A percentile compares a stretch with the other conserved stretches of the same genome.
phyloP scores from a whole-genome alignment of 2,888 invertebrate genomes.

The Apamea anceps region DNA sequence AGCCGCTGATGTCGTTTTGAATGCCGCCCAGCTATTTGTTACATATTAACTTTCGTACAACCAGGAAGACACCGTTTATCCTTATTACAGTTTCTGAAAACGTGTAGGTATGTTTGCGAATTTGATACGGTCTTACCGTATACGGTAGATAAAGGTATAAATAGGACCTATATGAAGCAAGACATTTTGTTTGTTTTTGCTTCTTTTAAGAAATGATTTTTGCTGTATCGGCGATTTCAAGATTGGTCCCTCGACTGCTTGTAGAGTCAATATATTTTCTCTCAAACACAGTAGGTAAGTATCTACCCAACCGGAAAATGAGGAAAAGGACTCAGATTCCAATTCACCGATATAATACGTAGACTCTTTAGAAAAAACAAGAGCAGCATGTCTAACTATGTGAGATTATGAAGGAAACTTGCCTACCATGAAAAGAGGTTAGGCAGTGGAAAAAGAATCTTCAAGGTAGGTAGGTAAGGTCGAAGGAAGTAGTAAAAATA shows the following conservation, averaged over 20 bases:
- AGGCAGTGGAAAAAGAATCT: neutral
- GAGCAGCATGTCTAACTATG: no score
- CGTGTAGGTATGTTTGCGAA: slow-evolving; percentile 9
- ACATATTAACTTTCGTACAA: slow-evolving; percentile 44
- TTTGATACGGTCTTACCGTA: neutral
- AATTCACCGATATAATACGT: slow-evolving; percentile 7
- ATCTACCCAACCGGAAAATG: slow-evolving; percentile 20
- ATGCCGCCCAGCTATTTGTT: slow-evolving; percentile 49
- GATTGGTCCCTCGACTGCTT: neutral
- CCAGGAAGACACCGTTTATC: slow-evolving; percentile 38
- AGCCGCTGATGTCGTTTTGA: slow-evolving; percentile 59
- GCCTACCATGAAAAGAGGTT: neutral
- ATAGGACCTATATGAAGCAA: slow-evolving; percentile 1
- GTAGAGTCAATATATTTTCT: slow-evolving; percentile 10
- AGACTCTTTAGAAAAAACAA: slow-evolving; percentile 7
- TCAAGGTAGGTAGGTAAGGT: neutral
- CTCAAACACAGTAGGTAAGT: neutral
- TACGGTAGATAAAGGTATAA: neutral
- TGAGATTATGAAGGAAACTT: neutral
- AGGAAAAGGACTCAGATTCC: slow-evolving; percentile 8
- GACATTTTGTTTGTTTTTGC: neutral
- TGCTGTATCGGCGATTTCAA: neutral
- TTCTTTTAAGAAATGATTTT: neutral
- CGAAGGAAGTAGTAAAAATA: neutral
- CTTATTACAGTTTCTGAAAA: slow-evolving; percentile 33